phyloP scores from a whole-genome alignment of 2,797 vertebrate species.

The Heteromormyrus szaboi region DNA sequence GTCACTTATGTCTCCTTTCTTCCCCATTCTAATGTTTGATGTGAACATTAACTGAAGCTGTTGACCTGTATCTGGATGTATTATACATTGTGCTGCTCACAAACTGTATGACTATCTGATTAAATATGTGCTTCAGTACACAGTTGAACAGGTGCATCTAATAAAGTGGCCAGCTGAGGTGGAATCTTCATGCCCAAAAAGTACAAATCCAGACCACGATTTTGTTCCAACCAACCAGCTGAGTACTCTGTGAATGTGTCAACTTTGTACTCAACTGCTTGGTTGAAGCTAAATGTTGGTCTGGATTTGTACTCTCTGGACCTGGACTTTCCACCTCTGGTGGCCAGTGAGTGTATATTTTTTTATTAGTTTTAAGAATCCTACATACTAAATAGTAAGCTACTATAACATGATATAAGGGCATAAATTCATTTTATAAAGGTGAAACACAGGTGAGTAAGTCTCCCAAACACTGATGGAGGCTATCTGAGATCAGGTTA shows the following conservation, averaged over 20 bases:
- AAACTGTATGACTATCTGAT: background rate
- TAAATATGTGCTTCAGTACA: background rate
- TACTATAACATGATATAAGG: background rate
- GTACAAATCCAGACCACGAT: background rate
- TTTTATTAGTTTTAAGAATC: background rate
- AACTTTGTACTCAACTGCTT: background rate
- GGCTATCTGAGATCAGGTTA: background rate
- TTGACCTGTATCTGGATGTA: background rate
- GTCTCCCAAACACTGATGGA: background rate
- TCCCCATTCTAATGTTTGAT: background rate
- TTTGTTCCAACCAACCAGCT: background rate
- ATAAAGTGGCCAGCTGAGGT: background rate
- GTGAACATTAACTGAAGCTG: background rate
- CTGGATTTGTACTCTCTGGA: background rate
- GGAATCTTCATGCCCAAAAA: background rate
- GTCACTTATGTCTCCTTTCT: background rate
- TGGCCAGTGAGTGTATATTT: background rate
- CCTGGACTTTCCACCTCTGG: background rate
- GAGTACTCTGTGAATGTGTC: background rate
- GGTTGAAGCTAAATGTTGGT: background rate
- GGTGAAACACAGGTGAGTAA: background rate
- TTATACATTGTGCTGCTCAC: background rate
- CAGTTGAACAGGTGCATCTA: background rate
- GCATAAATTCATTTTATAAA: background rate
- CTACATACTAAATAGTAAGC: background rate